Conservation (phyloP, 2,888 invertebrate species). For the Noctua comes region DNA sequence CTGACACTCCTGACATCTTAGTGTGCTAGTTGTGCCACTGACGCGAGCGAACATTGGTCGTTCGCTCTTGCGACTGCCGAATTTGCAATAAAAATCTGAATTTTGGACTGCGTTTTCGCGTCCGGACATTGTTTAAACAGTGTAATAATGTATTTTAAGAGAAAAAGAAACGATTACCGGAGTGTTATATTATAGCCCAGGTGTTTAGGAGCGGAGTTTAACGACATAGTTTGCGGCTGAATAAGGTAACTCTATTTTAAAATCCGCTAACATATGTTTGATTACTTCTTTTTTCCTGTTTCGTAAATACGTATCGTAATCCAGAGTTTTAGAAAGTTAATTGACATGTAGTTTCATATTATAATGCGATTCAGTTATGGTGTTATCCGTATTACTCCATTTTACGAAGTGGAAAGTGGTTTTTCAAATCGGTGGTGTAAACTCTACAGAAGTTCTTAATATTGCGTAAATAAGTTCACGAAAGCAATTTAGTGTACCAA, state of each 20-base stretch:
- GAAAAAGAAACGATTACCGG: slow-evolving; percentile 88
- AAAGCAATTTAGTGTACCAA: slow-evolving; percentile 27
- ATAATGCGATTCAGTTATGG: slow-evolving; percentile 52
- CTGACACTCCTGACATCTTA: slow-evolving; percentile 82
- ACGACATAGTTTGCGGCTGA: slow-evolving; percentile 81
- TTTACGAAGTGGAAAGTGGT: slow-evolving; percentile 56
- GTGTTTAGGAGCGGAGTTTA: slow-evolving; percentile 84
- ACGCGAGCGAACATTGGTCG: slow-evolving; percentile 79
- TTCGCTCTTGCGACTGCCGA: slow-evolving; percentile 77
- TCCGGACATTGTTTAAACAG: slow-evolving; percentile 84
- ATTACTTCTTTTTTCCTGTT: slow-evolving; percentile 69
- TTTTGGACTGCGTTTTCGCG: slow-evolving; percentile 86
- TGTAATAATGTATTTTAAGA: slow-evolving; percentile 90
- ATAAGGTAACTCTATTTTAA: slow-evolving; percentile 83
- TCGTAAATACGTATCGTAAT: slow-evolving; percentile 60
- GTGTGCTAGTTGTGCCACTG: slow-evolving; percentile 83
- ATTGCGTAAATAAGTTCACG: slow-evolving; percentile 59
- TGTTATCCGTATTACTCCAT: slow-evolving; percentile 45
- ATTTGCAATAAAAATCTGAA: slow-evolving; percentile 77
- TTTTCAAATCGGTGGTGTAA: slow-evolving; percentile 60
- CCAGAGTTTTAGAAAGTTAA: slow-evolving; percentile 66
- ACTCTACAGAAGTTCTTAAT: slow-evolving; percentile 35
- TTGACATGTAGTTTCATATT: slow-evolving; percentile 57
- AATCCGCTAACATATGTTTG: slow-evolving; percentile 79
- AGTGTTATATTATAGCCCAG: slow-evolving; percentile 90